Evolutionary conservation across 2,113 vertebrate genomes (phyloP), one percentile per base, ranked within the genome.

Genomic region (Tylochromis polylepis): DNA sequence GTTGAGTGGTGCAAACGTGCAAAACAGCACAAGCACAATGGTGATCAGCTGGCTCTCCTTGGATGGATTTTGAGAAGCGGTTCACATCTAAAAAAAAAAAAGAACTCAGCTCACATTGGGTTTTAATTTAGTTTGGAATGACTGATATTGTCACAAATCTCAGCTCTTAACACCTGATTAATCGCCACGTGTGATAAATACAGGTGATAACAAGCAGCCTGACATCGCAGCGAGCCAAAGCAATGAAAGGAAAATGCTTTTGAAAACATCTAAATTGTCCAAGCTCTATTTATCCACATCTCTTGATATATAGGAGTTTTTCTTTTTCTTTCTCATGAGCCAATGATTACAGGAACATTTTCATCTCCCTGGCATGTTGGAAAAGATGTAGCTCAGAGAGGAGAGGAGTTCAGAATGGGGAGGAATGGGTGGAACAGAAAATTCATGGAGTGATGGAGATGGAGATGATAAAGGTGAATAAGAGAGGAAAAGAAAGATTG

Each of bases 301-400:
- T 89, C 20, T 59, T 56, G 89, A 92, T 88, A 92, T 94, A 94
- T 94, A 92, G 90, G 94, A 92, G 82, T 91, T 94, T 92, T 93
- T 85, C 62, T 55, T 85, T 93, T 82, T 92, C 88, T 90, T 90
- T 91, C 85, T 86, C 49, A 14, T 53, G 83, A 86, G 88, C 93
- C 88, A 91, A 90, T 87, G 91, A 91, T 91, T 91, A 91, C 92
- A 94, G 89, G 84, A 94, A 95, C 88, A 91, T 89, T 92, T 95
- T 95, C 88, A 94, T 93, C 89, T 87, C 78, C 67, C 22, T 93
- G 87, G 86, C 94, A 94, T 94, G 93, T 27, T 34, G 3, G 77
- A 72, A 41, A 79, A 72, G 27, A 53, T 18, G 2, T 7, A 3
- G 15, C 46, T 79, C 10, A 3, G 46, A 56, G 78, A 70, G 77